A percentile compares a stretch with the other conserved stretches of the same genome.
These are phyloP conservation scores for Lucilia sericata DNA, from an alignment of 1,140 invertebrate genomes.

Conservation along the genomic window DNA sequence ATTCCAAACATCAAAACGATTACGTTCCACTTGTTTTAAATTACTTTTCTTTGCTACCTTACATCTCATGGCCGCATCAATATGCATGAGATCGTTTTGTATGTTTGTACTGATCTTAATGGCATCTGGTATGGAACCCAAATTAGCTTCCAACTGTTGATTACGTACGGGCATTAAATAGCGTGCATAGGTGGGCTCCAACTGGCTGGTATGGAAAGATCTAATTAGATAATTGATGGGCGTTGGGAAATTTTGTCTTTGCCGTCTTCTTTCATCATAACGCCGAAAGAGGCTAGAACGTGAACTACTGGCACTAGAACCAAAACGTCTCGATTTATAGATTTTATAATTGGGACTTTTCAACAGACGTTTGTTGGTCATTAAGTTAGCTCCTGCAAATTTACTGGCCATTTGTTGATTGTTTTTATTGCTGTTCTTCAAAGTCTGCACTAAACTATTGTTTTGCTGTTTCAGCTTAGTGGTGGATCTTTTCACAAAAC, in stretches of 20 bases:
- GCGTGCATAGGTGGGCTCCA: not conserved
- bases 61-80: not conserved
- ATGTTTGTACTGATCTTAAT: constrained; percentile 15
- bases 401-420: constrained; percentile 27
- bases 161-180: constrained; percentile 45
- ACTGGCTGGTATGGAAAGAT: constrained; percentile 10
- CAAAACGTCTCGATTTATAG: constrained; percentile 45
- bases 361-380: constrained; percentile 2
- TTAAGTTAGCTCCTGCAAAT: constrained; percentile 1
- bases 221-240: constrained; percentile 35
- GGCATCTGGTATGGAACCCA: constrained; percentile 3
- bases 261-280: constrained; percentile 38
- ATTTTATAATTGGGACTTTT: constrained; percentile 47
- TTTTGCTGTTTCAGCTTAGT: not conserved
- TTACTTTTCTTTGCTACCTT: constrained; percentile 15
- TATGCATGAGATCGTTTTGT: constrained; percentile 44
- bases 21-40: not conserved
- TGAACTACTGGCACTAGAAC: constrained; percentile 47
- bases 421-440: not conserved
- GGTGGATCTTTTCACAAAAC: no score
- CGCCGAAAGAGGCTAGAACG: constrained; percentile 46
- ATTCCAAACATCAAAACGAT: constrained; percentile 35
- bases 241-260: not conserved
- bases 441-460: not conserved
- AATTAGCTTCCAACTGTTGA: constrained; percentile 25